Percentiles rank a stretch among this genome's conserved stretches.
Evolutionary conservation across 2,797 vertebrate genomes (phyloP).

Genomic region (Benthosema pterotum): DNA sequence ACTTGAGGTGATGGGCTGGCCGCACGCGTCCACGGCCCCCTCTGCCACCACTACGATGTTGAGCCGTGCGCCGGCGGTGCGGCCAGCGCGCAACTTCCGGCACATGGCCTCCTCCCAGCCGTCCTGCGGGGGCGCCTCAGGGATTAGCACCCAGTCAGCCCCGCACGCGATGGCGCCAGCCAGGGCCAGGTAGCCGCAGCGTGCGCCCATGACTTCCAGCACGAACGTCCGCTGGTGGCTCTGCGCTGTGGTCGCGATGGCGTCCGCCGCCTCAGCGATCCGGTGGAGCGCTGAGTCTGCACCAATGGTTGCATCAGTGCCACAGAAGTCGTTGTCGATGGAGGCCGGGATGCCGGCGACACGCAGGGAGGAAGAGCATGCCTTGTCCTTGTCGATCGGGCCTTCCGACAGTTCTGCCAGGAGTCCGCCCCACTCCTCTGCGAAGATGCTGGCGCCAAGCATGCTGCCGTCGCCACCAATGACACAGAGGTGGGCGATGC

Average conservation of each 20-base stretch:
- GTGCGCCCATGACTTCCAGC: constrained; percentile 96
- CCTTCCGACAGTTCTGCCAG: constrained; percentile 86
- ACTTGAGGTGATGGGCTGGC: constrained; percentile 91
- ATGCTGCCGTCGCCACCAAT: constrained; percentile 97
- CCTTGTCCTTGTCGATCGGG: constrained; percentile 81
- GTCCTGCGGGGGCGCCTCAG: constrained; percentile 95
- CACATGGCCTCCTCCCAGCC: constrained; percentile 97
- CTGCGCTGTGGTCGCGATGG: constrained; percentile 99
- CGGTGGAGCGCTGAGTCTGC: constrained; percentile 97
- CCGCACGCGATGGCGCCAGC: constrained; percentile 97
- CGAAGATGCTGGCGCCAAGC: constrained; percentile 95
- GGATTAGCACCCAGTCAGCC: constrained; percentile 97
- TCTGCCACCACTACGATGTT: constrained; percentile 99
- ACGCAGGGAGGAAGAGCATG: constrained; percentile 89
- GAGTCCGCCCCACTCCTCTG: constrained; percentile 92
- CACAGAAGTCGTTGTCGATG: constrained; percentile 98
- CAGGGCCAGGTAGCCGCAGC: constrained; percentile 96
- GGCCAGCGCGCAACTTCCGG: constrained; percentile 92
- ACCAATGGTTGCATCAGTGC: constrained; percentile 98
- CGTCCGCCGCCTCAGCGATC: constrained; percentile 97
- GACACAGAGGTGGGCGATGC: constrained; percentile 97
- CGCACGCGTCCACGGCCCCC: constrained; percentile 89
- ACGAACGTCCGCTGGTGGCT: constrained; percentile 99
- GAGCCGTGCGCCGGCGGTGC: constrained; percentile 89
- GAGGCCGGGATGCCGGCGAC: constrained; percentile 99